A percentile compares a stretch with the other conserved stretches of the same genome.
Evolutionary conservation across 2,113 vertebrate species (phyloP).

Genomic region (Carassius auratus): DNA sequence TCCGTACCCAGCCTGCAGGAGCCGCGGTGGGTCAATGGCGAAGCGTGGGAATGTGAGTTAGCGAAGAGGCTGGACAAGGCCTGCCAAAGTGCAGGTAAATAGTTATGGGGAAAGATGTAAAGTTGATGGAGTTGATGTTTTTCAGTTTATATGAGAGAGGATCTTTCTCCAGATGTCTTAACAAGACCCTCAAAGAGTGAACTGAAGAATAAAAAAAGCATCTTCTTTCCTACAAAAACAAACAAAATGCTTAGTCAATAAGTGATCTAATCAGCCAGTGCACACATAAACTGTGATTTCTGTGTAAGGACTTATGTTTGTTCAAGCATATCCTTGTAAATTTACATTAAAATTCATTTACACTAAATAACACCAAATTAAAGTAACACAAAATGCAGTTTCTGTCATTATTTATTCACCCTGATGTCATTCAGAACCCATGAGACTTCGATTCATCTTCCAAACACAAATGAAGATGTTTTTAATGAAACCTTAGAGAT

Average conservation of each 20-base stretch:
- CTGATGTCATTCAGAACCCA: background rate
- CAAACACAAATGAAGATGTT: too few species aligned
- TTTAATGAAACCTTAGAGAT: too few species aligned
- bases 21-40: background rate
- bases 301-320: background rate
- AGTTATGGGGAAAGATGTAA: background rate
- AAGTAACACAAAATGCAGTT: background rate
- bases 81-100: background rate
- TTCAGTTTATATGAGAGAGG: background rate
- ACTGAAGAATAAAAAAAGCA: background rate
- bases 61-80: background rate
- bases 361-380: background rate
- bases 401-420: background rate
- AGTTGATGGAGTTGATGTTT: background rate
- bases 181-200: background rate
- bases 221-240: constrained; percentile 25
- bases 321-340: background rate
- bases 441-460: background rate
- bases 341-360: background rate
- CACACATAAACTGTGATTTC: background rate
- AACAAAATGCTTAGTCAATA: background rate
- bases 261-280: background rate
- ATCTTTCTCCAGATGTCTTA: background rate
- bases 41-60: background rate
- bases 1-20: constrained; percentile 32